Conservation (phyloP, 1,140 invertebrate species). For the Anoplolepis gracilipes region DNA sequence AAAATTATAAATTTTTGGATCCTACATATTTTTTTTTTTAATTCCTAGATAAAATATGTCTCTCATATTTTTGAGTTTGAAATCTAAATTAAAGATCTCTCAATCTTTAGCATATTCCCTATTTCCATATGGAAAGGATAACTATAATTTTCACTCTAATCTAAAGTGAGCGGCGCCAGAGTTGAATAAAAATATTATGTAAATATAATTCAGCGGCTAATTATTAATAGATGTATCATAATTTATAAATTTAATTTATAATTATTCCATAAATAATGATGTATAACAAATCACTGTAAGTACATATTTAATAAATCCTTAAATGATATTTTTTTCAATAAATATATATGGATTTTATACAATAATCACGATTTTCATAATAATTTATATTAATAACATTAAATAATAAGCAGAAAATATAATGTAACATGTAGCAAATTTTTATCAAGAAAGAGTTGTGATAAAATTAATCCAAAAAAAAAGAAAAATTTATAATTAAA, state of each 20-base stretch:
- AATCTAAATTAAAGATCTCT: slow-evolving; percentile 54
- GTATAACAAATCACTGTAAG: too few relatives aligned
- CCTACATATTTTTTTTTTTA: slow-evolving; percentile 1
- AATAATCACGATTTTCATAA: background rate
- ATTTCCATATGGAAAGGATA: slow-evolving; percentile 37
- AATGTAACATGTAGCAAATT: background rate
- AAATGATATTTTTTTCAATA: too few relatives aligned
- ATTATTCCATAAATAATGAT: too few relatives aligned
- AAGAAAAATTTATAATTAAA: background rate
- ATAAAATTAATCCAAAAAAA: background rate
- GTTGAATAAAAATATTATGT: slow-evolving; percentile 7
- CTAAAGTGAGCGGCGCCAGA: background rate
- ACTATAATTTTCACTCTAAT: slow-evolving; percentile 40
- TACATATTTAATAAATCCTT: too few relatives aligned
- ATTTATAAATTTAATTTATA: too few relatives aligned
- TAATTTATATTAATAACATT: background rate
- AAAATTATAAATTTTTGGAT: slow-evolving; percentile 17
- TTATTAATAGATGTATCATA: background rate
- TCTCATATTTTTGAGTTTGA: slow-evolving; percentile 22
- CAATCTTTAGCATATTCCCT: slow-evolving; percentile 10
- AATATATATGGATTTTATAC: background rate
- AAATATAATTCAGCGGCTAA: slow-evolving; percentile 9
- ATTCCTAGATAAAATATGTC: background rate
- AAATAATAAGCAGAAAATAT: background rate
- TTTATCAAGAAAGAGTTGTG: background rate